Base-by-base conservation (phyloP, 30 jellyfish, hydroid and myxozoan species). In the Catostylus mosaicus region DNA sequence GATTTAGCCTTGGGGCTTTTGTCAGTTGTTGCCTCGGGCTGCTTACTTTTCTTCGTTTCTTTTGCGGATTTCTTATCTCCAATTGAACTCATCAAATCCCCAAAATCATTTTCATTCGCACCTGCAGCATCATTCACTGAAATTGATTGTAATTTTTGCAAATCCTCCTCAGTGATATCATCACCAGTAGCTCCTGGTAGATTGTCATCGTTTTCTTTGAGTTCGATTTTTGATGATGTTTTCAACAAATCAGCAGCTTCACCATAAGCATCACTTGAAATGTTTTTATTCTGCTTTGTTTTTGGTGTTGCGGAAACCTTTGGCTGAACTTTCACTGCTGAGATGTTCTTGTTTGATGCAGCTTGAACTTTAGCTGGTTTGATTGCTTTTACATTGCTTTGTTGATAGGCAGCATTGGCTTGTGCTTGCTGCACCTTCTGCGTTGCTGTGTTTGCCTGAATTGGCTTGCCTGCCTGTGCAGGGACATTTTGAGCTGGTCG, bases 181-280 rank as follows among this genome's bases (percentile, higher is more conserved):
- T 88, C 97, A 2, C 96, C 97, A 7, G 90, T 68, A 34, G 89
- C 93, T 0, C 97, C 97, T 51, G 97, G 97, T 3, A 88, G 75
- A 56, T 64, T 57, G 14, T 80, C 97, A 14, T 88, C 97, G 30
- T 30, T 80, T 12, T 87, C 96, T 66, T 71, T 80, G 52, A 77
- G 83, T 45, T 75, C 66, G 26, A 88, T 88, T 54, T 80, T 88
- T 45, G 97, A 79, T 23, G 93, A 66, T 1, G 86, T 50, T 64
- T 80, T 79, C 85, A 88, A 64, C 85, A 88, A 54, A 72, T 88
- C 97, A n/a, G 97, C 97, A 43, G 83, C 97, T 38, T 88, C 97
- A 10, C 97, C 97, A 22, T 60, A 59, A 33, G 57, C 73, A 36
- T 82, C 92, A 18, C 45, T 11, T n/a, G 73, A 33, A 54, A 35